phyloP scores from a whole-genome alignment of 2,797 vertebrate genomes.

The Cheirogaleus major region DNA sequence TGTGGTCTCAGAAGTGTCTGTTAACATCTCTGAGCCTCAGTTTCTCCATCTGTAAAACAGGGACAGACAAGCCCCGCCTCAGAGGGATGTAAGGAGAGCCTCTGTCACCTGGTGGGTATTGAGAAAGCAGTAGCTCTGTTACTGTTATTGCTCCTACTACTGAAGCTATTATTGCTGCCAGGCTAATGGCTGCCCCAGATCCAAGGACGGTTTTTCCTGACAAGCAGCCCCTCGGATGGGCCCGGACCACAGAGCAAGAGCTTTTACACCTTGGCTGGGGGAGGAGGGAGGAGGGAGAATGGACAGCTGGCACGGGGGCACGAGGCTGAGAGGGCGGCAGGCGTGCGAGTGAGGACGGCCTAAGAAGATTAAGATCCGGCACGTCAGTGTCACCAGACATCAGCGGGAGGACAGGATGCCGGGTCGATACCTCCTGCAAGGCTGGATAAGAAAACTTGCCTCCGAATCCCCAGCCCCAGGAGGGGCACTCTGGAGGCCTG shows the following conservation, averaged over 20 bases:
- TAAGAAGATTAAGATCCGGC: background rate
- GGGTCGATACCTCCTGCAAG: background rate
- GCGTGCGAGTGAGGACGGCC: fast-evolving
- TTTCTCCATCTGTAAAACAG: background rate
- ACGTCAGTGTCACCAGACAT: fast-evolving
- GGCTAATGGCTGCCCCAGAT: background rate
- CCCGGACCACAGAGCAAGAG: background rate
- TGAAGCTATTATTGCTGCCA: too few relatives aligned
- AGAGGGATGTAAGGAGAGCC: background rate
- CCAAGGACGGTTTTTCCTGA: background rate
- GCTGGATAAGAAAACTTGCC: background rate
- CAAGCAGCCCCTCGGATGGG: background rate
- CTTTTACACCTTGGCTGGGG: fast-evolving
- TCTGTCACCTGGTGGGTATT: background rate
- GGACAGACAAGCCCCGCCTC: too few relatives aligned
- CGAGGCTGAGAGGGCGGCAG: fast-evolving
- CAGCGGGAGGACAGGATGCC: background rate
- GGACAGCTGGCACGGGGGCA: background rate
- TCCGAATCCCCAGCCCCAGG: background rate
- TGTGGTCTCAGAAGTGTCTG: background rate
- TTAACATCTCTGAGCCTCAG: background rate
- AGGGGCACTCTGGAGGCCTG: background rate
- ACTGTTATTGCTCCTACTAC: background rate
- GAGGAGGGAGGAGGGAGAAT: fast-evolving
- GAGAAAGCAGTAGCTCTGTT: background rate